phyloP scores from a whole-genome alignment of 2,888 invertebrate species.

The Noctua pronuba region DNA sequence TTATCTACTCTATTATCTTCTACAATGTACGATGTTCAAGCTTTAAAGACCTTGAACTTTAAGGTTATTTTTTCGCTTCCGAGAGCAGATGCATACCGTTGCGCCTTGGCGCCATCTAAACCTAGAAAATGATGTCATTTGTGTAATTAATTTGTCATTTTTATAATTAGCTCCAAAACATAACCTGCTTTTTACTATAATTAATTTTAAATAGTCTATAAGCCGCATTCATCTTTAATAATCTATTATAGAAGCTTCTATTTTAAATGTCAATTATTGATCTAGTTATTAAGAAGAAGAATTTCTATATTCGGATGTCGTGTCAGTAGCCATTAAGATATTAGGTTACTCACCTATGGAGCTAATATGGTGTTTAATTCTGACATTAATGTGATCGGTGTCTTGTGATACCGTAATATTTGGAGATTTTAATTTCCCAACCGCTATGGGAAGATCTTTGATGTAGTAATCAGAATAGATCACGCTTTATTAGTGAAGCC shows the following conservation, averaged over 20 bases:
- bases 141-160: slow-evolving; percentile 8
- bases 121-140: slow-evolving; percentile 37
- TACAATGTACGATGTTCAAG: not conserved
- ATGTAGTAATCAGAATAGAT: slow-evolving; percentile 7
- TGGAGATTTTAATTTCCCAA: slow-evolving; percentile 32
- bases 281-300: slow-evolving; percentile 47
- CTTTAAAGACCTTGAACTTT: not conserved
- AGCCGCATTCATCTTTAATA: slow-evolving; percentile 14
- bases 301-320: slow-evolving; percentile 30
- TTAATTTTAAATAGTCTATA: slow-evolving; percentile 24
- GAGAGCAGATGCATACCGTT: not conserved
- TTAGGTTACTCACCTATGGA: slow-evolving; percentile 53
- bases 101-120: slow-evolving; percentile 2
- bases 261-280: slow-evolving; percentile 60
- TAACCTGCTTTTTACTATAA: slow-evolving; percentile 10
- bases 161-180: slow-evolving; percentile 10
- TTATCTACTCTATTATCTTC: not conserved
- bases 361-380: slow-evolving; percentile 40
- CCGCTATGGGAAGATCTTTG: slow-evolving; percentile 16
- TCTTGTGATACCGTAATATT: slow-evolving; percentile 49
- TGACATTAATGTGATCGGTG: slow-evolving; percentile 43
- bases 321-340: slow-evolving; percentile 50
- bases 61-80: not conserved
- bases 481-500: not conserved
- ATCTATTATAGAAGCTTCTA: slow-evolving; percentile 24